These are phyloP conservation scores for Lytechinus pictus DNA, from an alignment of 35 echinoderm and acorn worm species.

Conservation along the genomic window DNA sequence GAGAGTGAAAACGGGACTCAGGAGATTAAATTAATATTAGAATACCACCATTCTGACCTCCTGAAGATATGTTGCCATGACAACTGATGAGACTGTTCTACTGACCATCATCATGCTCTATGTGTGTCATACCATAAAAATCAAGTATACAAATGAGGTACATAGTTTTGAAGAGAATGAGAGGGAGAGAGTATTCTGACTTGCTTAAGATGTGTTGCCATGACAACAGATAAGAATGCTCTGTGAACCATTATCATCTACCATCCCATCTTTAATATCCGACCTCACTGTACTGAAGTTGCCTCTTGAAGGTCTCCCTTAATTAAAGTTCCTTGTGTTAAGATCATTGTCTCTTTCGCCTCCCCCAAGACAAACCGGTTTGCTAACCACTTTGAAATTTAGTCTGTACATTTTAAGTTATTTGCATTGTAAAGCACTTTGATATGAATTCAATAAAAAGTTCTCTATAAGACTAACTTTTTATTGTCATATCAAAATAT, in stretches of 20 bases:
- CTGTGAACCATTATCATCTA: neutral
- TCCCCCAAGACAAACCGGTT: no score
- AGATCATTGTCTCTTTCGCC: no score
- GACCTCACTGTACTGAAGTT: neutral
- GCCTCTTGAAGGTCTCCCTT: neutral
- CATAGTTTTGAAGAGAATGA: no score
- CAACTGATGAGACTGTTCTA: neutral
- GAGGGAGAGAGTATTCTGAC: neutral
- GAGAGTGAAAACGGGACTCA: neutral
- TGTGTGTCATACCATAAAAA: no score
- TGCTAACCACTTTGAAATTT: no score
- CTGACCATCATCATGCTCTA: neutral
- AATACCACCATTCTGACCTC: neutral
- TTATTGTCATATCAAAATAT: no score
- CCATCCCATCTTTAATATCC: neutral
- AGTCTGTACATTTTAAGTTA: no score
- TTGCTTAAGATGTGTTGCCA: neutral
- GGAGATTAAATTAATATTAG: no score
- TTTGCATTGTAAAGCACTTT: no score
- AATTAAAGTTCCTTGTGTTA: neutral
- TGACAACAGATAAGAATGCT: neutral
- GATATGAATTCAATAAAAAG: no score
- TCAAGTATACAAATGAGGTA: no score
- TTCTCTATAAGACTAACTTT: no score
- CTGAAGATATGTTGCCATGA: neutral